These are phyloP conservation scores for Elgaria multicarinata DNA, from an alignment of 2,113 vertebrate species.

Conservation along the genomic window DNA sequence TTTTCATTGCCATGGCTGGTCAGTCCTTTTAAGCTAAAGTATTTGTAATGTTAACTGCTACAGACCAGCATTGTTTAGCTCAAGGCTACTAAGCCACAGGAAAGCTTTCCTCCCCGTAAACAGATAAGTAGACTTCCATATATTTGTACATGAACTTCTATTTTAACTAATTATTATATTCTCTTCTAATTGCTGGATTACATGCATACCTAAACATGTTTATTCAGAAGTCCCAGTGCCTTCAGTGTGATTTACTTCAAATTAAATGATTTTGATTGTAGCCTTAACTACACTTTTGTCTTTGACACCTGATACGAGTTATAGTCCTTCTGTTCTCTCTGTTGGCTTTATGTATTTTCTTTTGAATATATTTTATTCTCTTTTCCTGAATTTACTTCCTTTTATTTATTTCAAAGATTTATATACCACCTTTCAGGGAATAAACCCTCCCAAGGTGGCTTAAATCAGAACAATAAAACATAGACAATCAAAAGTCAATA, in stretches of 20 bases:
- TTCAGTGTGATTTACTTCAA: background rate
- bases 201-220: background rate
- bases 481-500: background rate
- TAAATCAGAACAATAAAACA: background rate
- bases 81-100: background rate
- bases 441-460: background rate
- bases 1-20: background rate
- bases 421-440: background rate
- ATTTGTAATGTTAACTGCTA: background rate
- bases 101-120: background rate
- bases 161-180: background rate
- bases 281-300: background rate
- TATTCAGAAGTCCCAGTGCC: background rate
- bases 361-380: background rate
- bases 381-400: background rate
- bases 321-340: background rate
- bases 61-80: background rate
- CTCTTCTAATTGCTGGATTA: background rate
- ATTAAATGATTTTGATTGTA: background rate
- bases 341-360: background rate
- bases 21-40: background rate
- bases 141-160: background rate
- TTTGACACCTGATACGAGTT: background rate
- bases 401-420: background rate
- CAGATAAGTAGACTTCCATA: background rate